These are phyloP conservation scores for Tineola bisselliella DNA, from an alignment of 2,888 invertebrate genomes.

Conservation along the genomic window DNA sequence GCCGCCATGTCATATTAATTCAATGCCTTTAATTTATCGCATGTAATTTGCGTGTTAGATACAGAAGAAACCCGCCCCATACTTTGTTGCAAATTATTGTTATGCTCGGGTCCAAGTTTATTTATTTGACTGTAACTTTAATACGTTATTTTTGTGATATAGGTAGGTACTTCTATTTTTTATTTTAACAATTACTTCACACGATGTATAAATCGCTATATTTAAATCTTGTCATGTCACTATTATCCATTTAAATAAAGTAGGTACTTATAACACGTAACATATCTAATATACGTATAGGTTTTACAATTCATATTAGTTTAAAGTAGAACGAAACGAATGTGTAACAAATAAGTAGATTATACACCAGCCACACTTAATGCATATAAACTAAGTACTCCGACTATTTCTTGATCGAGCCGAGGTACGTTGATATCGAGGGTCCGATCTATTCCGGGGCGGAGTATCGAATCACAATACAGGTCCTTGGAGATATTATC, in stretches of 20 bases:
- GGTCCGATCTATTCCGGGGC: conserved; percentile 51
- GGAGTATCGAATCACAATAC: conserved; percentile 49
- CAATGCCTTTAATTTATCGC: conserved; percentile 36
- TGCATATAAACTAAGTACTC: conserved; percentile 13
- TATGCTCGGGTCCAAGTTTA: background rate
- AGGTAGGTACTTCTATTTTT: too few species aligned
- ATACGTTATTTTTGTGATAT: background rate
- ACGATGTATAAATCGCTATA: background rate
- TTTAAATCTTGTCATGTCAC: background rate
- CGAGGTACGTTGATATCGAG: conserved; percentile 29
- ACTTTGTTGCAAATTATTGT: conserved; percentile 11
- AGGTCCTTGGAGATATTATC: conserved; percentile 56
- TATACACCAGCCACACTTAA: background rate
- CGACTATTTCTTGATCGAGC: conserved; percentile 16
- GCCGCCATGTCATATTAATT: conserved; percentile 39
- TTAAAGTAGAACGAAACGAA: background rate
- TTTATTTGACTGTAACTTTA: background rate
- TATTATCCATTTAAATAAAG: background rate
- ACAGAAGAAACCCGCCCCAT: background rate
- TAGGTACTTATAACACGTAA: background rate
- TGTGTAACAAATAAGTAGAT: background rate
- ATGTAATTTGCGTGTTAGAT: conserved; percentile 10
- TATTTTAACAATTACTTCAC: background rate
- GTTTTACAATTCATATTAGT: background rate
- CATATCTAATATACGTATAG: background rate